A percentile compares a stretch with the other conserved stretches of the same genome.
phyloP scores from a whole-genome alignment of 53 echinoderm and acorn worm genomes.

The Stichopus horrens region DNA sequence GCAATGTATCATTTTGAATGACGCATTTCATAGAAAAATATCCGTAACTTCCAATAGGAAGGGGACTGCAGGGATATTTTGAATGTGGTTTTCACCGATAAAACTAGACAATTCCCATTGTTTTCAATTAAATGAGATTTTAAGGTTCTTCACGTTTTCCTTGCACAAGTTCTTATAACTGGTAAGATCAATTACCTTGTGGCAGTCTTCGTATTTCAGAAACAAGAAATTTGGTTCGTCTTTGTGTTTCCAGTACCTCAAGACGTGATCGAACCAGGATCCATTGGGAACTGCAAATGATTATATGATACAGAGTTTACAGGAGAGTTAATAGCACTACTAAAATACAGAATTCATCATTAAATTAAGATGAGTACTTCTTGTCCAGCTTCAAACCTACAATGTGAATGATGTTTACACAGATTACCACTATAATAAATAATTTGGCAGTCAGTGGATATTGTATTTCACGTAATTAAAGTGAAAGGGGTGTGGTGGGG shows the following conservation, averaged over 20 bases:
- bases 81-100: too few species aligned
- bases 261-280: slow-evolving; percentile 73
- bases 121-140: too few species aligned
- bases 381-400: background rate
- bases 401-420: background rate
- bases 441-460: too few species aligned
- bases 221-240: slow-evolving; percentile 68
- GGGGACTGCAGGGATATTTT: too few species aligned
- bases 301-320: background rate
- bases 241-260: slow-evolving; percentile 54
- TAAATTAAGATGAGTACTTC: background rate
- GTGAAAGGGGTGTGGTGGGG: too few species aligned
- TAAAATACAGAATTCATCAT: background rate
- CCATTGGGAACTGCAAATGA: slow-evolving; percentile 57
- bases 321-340: background rate
- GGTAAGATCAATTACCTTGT: slow-evolving; percentile 56
- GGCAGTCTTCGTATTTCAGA: slow-evolving; percentile 75
- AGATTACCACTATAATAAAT: background rate
- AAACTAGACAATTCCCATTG: too few species aligned
- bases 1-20: too few species aligned
- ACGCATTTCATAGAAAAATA: too few species aligned
- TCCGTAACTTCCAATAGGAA: too few species aligned
- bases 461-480: too few species aligned
- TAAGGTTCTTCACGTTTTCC: too few species aligned
- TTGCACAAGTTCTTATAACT: background rate